Percentiles rank a stretch among this genome's conserved stretches.
These are phyloP conservation scores for Pseudomyrmex dendroicus DNA, from an alignment of 1,140 invertebrate genomes.

Conservation along the genomic window DNA sequence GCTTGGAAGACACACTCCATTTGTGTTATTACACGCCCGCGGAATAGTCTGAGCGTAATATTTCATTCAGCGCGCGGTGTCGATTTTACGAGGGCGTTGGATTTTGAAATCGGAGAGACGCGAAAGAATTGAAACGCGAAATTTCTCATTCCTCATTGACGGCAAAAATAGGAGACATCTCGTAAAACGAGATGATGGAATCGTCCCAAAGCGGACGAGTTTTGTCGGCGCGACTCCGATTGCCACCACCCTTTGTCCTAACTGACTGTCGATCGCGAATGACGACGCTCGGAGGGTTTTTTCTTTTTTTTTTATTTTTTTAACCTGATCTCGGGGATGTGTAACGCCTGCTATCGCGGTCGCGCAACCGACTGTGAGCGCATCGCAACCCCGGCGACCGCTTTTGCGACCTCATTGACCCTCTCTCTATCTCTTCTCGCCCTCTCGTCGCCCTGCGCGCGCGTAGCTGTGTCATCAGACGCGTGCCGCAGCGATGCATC, in stretches of 20 bases:
- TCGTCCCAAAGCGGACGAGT: background rate
- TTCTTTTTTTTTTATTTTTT: background rate
- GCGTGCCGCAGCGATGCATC: slow-evolving; percentile 81
- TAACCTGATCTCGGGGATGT: slow-evolving; percentile 13
- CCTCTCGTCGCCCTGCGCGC: background rate
- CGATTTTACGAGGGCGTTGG: background rate
- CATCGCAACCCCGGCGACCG: background rate
- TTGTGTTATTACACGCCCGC: background rate
- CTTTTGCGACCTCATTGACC: slow-evolving; percentile 18
- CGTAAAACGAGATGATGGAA: slow-evolving; percentile 22
- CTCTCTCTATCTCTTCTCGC: background rate
- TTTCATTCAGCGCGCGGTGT: slow-evolving; percentile 1
- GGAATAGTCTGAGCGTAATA: background rate
- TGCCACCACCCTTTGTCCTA: background rate
- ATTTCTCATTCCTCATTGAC: background rate
- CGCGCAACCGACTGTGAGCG: background rate
- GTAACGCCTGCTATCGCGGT: background rate
- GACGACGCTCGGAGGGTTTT: background rate
- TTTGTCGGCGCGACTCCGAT: background rate
- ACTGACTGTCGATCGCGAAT: background rate
- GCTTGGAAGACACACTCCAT: background rate
- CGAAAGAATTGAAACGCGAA: slow-evolving; percentile 19
- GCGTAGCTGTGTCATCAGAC: slow-evolving; percentile 77
- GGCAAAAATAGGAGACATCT: background rate
- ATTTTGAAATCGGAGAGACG: slow-evolving; percentile 24